A percentile compares a stretch with the other conserved stretches of the same genome.
Conservation (phyloP, 2,113 vertebrate genomes). For the Ranitomeya variabilis region DNA sequence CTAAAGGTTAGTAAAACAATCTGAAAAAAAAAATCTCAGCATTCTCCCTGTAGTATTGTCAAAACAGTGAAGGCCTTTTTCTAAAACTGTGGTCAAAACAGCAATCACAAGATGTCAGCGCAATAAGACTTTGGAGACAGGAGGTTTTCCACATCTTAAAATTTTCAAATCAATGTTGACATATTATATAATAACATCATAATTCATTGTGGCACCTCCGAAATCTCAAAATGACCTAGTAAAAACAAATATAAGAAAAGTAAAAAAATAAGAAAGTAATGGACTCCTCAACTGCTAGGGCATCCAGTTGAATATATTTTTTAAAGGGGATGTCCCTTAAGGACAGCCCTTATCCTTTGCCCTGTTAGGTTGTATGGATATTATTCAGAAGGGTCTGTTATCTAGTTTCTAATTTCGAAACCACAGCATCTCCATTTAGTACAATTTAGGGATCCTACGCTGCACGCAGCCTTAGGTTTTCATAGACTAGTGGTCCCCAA, state of each 20-base stretch:
- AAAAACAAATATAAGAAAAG: background rate
- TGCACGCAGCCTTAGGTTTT: background rate
- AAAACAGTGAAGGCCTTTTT: conserved; percentile 10
- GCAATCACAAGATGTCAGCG: conserved; percentile 48
- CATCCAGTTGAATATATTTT: background rate
- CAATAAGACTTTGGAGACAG: conserved; percentile 38
- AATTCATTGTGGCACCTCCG: conserved; percentile 25
- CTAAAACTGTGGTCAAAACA: conserved; percentile 45
- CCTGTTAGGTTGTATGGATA: background rate
- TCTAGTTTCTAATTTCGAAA: background rate
- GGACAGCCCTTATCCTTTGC: background rate
- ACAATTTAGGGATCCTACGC: no score
- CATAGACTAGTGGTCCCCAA: background rate
- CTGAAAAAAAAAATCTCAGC: background rate
- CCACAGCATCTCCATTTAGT: background rate
- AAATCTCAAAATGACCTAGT: background rate
- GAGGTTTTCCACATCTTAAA: conserved; percentile 45
- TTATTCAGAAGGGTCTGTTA: background rate
- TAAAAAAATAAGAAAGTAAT: background rate
- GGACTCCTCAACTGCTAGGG: background rate
- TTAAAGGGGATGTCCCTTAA: background rate
- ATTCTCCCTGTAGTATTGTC: conserved; percentile 24
- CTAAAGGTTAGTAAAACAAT: conserved; percentile 14
- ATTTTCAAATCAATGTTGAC: conserved; percentile 32
- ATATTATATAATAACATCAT: conserved; percentile 42